Percentiles rank a stretch among this genome's conserved stretches.
These are phyloP conservation scores for Lineus longissimus DNA, from an alignment of 1,140 invertebrate species.

Conservation along the genomic window DNA sequence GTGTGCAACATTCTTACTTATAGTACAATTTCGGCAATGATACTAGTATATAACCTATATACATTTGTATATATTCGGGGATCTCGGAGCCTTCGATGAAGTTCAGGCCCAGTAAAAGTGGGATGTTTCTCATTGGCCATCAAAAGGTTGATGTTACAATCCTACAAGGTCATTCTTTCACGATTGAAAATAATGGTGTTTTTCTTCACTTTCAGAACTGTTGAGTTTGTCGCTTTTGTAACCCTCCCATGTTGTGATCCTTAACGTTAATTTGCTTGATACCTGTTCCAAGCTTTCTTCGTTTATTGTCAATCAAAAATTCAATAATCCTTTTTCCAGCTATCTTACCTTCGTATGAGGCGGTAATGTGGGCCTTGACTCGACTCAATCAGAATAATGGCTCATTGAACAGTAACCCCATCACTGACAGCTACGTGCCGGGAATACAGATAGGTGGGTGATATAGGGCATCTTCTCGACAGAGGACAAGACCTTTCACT, in stretches of 20 bases:
- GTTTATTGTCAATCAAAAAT: background rate
- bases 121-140: no score
- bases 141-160: no score
- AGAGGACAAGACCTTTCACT: background rate
- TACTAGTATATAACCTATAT: background rate
- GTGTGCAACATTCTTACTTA: background rate
- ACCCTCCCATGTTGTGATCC: no score
- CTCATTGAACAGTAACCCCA: slow-evolving; percentile 24
- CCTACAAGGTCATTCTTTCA: no score
- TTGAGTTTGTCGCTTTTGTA: no score
- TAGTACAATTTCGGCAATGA: background rate
- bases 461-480: background rate
- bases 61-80: no score
- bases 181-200: no score
- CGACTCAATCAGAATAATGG: slow-evolving; percentile 49
- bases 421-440: slow-evolving; percentile 34
- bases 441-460: slow-evolving; percentile 42
- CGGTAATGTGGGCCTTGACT: slow-evolving; percentile 56
- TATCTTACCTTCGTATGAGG: slow-evolving; percentile 53
- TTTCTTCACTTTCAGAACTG: no score
- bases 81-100: no score
- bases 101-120: no score
- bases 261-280: background rate
- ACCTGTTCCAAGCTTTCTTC: background rate
- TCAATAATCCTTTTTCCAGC: slow-evolving; percentile 26